Conservation (phyloP, 1,140 invertebrate species). For the Drosophila sp. region DNA sequence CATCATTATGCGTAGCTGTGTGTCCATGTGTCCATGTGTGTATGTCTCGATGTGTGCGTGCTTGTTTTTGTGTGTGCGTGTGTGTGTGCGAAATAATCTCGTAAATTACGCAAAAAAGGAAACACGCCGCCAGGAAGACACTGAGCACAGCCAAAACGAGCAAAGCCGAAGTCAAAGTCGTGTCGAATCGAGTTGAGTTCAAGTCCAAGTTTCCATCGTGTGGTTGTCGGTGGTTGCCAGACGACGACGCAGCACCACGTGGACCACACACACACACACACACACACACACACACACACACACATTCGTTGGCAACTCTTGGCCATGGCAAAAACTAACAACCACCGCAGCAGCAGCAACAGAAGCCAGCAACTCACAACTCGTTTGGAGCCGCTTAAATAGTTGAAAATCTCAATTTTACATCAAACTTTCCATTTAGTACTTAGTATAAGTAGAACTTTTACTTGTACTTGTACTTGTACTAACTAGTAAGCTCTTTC, state of each 20-base stretch:
- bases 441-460: too few species aligned
- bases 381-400: slow-evolving; percentile 10
- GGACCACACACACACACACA: slow-evolving; percentile 42
- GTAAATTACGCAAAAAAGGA: slow-evolving; percentile 83
- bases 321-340: slow-evolving; percentile 37
- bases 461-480: too few species aligned
- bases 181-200: neutral
- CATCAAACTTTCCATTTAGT: neutral
- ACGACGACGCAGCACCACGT: slow-evolving; percentile 61
- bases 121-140: slow-evolving; percentile 59
- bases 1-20: slow-evolving; percentile 82
- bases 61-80: slow-evolving; percentile 1
- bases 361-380: neutral
- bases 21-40: slow-evolving; percentile 49
- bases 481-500: too few species aligned
- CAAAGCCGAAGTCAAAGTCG: slow-evolving; percentile 22
- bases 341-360: slow-evolving; percentile 20
- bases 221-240: slow-evolving; percentile 65
- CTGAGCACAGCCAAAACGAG: slow-evolving; percentile 26
- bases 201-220: neutral
- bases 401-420: slow-evolving; percentile 21
- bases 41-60: slow-evolving; percentile 51
- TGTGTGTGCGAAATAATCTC: slow-evolving; percentile 82
- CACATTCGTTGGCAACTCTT: slow-evolving; percentile 14
- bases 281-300: slow-evolving; percentile 27